Percentiles rank a stretch among this genome's conserved stretches.
These are phyloP conservation scores for Willisornis vidua DNA, from an alignment of 2,113 vertebrate genomes.

Conservation along the genomic window DNA sequence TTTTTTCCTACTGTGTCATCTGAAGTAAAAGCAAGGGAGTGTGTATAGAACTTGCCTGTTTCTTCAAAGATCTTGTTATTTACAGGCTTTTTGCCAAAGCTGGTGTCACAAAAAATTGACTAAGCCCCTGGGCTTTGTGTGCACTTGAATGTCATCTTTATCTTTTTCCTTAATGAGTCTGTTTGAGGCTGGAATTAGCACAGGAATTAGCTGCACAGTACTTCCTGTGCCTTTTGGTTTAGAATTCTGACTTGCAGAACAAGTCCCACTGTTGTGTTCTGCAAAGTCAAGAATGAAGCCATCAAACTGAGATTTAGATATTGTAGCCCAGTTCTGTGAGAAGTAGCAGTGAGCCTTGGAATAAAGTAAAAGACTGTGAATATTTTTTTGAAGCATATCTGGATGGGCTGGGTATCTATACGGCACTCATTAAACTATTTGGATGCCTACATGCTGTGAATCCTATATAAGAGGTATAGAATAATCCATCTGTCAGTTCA, in stretches of 20 bases:
- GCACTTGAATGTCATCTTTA: background rate
- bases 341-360: background rate
- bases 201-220: background rate
- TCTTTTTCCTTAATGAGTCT: background rate
- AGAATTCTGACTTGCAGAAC: background rate
- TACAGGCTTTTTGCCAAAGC: background rate
- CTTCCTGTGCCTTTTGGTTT: background rate
- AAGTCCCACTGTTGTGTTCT: background rate
- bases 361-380: background rate
- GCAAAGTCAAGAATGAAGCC: background rate
- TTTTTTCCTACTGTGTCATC: background rate
- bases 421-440: background rate
- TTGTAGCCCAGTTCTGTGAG: background rate
- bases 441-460: background rate
- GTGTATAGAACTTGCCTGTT: background rate
- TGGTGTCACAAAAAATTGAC: background rate
- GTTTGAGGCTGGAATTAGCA: background rate
- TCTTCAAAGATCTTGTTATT: background rate
- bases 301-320: background rate
- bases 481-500: background rate
- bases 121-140: background rate
- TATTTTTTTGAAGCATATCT: background rate
- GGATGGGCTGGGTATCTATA: background rate
- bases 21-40: background rate
- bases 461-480: background rate